A percentile compares a stretch with the other conserved stretches of the same genome.
Evolutionary conservation across 2,888 invertebrate genomes (phyloP).

Genomic region (Allacma fusca): DNA sequence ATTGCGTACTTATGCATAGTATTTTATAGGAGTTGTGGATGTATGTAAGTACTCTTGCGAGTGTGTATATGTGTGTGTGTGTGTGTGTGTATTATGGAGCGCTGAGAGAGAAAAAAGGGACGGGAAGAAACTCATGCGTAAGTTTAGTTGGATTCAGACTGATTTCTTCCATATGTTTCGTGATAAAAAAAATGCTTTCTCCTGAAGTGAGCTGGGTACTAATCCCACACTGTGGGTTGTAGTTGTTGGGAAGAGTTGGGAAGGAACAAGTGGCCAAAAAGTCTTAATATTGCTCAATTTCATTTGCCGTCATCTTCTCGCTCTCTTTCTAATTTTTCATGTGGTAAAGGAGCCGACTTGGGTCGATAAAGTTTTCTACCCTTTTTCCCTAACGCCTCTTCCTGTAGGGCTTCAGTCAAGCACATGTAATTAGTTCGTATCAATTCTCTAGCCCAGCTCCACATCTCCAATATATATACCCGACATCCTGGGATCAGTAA

Average conservation of each 20-base stretch:
- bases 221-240: slow-evolving; percentile 12
- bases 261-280: slow-evolving; percentile 16
- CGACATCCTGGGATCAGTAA: not conserved
- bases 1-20: not conserved
- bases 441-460: not conserved
- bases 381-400: slow-evolving; percentile 16
- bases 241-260: slow-evolving; percentile 7
- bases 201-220: not conserved
- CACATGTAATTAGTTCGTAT: slow-evolving; percentile 21
- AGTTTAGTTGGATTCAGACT: slow-evolving; percentile 1
- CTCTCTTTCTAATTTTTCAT: slow-evolving; percentile 16
- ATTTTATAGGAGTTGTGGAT: too few species aligned
- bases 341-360: not conserved
- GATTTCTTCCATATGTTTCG: slow-evolving; percentile 1
- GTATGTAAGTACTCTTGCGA: too few species aligned
- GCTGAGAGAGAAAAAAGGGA: not conserved
- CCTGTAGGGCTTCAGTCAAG: slow-evolving; percentile 7
- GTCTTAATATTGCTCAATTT: slow-evolving; percentile 16
- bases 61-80: too few species aligned
- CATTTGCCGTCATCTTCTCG: slow-evolving; percentile 16
- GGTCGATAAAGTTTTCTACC: slow-evolving; percentile 16
- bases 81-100: not conserved
- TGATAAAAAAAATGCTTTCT: not conserved
- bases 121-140: slow-evolving; percentile 22
- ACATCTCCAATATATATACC: not conserved